Evolutionary conservation across 2,797 vertebrate species (phyloP).

Genomic region (Syngnathus acus): DNA sequence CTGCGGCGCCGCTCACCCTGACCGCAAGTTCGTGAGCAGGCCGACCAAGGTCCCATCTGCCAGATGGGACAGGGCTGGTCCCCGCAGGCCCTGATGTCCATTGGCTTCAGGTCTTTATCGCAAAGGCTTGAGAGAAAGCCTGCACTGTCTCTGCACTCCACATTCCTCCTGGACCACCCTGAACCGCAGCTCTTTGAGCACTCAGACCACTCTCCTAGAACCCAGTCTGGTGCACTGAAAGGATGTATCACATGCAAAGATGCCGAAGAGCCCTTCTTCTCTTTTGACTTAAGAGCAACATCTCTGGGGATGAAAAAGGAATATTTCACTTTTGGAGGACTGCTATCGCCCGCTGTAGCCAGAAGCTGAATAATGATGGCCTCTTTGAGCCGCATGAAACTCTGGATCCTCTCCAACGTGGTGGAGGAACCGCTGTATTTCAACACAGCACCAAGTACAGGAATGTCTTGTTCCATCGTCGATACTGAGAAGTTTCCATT

Average conservation of each 20-base stretch:
- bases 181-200: constrained; percentile 89
- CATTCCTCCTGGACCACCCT: constrained; percentile 84
- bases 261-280: constrained; percentile 53
- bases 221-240: constrained; percentile 76
- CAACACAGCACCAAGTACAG: constrained; percentile 81
- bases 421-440: constrained; percentile 94
- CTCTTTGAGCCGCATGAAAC: constrained; percentile 81
- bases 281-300: constrained; percentile 71
- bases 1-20: constrained; percentile 71
- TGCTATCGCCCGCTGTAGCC: constrained; percentile 73
- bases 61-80: constrained; percentile 84
- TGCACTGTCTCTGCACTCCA: constrained; percentile 78
- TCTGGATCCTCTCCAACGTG: constrained; percentile 88
- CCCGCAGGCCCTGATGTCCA: constrained; percentile 81
- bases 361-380: constrained; percentile 83
- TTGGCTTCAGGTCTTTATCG: constrained; percentile 74
- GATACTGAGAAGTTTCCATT: constrained; percentile 91
- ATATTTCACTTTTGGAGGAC: constrained; percentile 87
- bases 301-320: constrained; percentile 88
- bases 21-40: constrained; percentile 79
- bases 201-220: constrained; percentile 86
- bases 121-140: constrained; percentile 76
- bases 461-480: constrained; percentile 88
- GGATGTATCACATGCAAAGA: constrained; percentile 77
- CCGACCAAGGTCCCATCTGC: constrained; percentile 78